Conservation (phyloP, 2,888 invertebrate species). For the Zonitis immaculata region DNA sequence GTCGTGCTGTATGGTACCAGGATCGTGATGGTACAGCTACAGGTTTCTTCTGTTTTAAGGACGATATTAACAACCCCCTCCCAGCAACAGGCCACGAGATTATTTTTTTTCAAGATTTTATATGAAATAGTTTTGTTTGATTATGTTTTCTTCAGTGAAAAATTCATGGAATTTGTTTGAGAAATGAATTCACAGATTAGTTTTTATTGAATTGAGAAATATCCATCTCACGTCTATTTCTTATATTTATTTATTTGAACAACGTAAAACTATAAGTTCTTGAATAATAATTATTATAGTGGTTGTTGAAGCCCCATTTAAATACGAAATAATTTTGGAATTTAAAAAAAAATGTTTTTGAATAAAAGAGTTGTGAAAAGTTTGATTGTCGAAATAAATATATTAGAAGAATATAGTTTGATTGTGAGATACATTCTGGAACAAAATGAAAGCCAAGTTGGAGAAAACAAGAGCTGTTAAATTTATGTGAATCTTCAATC, state of each 20-base stretch:
- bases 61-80: no score
- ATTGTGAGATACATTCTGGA: no score
- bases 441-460: no score
- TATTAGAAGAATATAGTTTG: no score
- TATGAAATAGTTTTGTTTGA: neutral
- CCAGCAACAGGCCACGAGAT: no score
- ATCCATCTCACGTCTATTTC: neutral
- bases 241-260: neutral
- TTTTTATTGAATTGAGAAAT: neutral
- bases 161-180: neutral
- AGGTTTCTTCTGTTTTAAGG: slow-evolving; percentile 19
- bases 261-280: neutral
- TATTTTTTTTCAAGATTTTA: neutral
- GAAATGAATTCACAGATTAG: neutral
- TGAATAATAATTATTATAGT: neutral
- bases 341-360: no score
- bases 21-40: slow-evolving; percentile 31
- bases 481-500: no score
- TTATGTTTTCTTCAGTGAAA: neutral
- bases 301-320: no score
- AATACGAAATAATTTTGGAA: no score
- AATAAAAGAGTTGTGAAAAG: no score
- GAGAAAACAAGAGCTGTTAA: no score
- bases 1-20: slow-evolving; percentile 32
- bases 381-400: no score